Conservation (phyloP, 2,113 vertebrate species). For the Panurus biarmicus region DNA sequence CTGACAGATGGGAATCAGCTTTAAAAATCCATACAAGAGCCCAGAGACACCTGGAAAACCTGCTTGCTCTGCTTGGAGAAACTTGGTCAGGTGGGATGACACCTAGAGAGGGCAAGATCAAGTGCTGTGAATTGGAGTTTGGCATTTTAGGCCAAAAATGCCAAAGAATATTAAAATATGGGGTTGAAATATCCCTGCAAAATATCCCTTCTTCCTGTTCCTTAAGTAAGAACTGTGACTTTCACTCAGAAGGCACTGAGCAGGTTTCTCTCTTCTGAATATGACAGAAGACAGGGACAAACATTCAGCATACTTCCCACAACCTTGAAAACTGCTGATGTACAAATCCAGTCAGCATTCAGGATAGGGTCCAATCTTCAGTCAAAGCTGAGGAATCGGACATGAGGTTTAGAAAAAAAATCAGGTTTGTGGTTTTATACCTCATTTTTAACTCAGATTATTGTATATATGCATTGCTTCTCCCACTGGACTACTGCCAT, state of each 20-base stretch:
- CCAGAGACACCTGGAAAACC: neutral
- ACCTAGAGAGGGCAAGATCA: neutral
- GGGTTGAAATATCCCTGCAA: neutral
- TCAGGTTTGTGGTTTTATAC: neutral
- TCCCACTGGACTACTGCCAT: neutral
- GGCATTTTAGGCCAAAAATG: neutral
- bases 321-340: neutral
- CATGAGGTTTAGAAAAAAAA: neutral
- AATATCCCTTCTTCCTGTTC: neutral
- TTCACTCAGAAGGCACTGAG: neutral
- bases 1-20: neutral
- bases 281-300: neutral
- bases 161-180: neutral
- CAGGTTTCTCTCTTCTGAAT: neutral
- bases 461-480: neutral
- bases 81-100: neutral
- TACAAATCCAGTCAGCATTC: neutral
- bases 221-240: neutral
- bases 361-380: neutral
- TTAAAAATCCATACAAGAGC: neutral
- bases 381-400: neutral
- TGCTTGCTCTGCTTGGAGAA: neutral
- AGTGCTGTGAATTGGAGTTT: neutral
- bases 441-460: constrained; percentile 8
- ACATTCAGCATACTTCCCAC: neutral